Evolutionary conservation across 2,888 invertebrate species (phyloP).

Genomic region (Synanthedon andrenaeformis): DNA sequence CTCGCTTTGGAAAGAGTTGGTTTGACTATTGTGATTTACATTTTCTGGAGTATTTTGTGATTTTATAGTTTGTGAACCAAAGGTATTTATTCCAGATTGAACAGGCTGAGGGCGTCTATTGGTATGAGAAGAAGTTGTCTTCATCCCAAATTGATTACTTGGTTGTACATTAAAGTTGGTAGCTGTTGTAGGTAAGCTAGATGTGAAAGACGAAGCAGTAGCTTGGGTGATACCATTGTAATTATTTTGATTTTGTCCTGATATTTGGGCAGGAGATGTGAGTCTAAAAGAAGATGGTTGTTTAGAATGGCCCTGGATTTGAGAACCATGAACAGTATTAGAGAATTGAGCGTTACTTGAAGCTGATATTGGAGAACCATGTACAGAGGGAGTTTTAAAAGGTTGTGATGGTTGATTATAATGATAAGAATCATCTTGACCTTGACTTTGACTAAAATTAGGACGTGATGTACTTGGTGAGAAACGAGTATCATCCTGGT

Average conservation of each 20-base stretch:
- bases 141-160: constrained; percentile 7
- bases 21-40: not conserved
- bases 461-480: constrained; percentile 19
- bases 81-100: constrained; percentile 1
- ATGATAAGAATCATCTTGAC: constrained; percentile 32
- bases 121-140: constrained; percentile 1
- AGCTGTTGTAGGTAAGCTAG: constrained; percentile 17
- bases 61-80: not conserved
- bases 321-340: constrained; percentile 10
- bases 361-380: constrained; percentile 11
- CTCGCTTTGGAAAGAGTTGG: not conserved
- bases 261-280: constrained; percentile 5
- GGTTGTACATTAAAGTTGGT: constrained; percentile 8
- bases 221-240: constrained; percentile 36
- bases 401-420: constrained; percentile 39
- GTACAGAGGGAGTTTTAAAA: constrained; percentile 21
- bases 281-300: constrained; percentile 10
- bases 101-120: not conserved
- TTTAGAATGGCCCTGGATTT: constrained; percentile 13
- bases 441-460: constrained; percentile 19
- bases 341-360: constrained; percentile 6
- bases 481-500: constrained; percentile 12
- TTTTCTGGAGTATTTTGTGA: not conserved
- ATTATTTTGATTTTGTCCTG: not conserved
- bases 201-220: constrained; percentile 33